phyloP scores from a whole-genome alignment of 2,888 invertebrate genomes.

The Gastrophysa polygoni region DNA sequence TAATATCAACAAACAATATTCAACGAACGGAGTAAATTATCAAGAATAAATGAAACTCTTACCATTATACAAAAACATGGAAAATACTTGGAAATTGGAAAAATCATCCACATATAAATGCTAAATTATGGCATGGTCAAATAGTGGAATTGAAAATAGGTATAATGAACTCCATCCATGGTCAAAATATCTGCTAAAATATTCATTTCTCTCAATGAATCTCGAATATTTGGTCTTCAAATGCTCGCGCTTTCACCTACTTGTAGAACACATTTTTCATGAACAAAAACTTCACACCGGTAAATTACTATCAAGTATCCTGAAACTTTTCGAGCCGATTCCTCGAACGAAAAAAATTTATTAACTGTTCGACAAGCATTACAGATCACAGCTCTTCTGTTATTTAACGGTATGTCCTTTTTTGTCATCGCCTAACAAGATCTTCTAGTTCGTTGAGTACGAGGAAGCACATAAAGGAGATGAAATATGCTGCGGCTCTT shows the following conservation, averaged over 20 bases:
- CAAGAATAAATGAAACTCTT: too few relatives aligned
- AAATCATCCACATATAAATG: too few relatives aligned
- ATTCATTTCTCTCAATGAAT: too few relatives aligned
- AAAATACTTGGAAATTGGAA: too few relatives aligned
- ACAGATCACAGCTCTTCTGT: slow-evolving; percentile 11
- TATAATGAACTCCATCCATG: too few relatives aligned
- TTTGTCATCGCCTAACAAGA: slow-evolving; percentile 27
- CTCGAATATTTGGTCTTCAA: too few relatives aligned
- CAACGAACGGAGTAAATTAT: too few relatives aligned
- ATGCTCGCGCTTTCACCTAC: neutral
- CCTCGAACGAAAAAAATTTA: slow-evolving; percentile 5
- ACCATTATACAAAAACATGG: too few relatives aligned
- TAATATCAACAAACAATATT: too few relatives aligned
- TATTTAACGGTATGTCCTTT: slow-evolving; percentile 31
- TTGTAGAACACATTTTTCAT: neutral
- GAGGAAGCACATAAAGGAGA: slow-evolving; percentile 23
- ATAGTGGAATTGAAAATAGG: too few relatives aligned
- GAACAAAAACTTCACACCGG: neutral
- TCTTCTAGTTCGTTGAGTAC: slow-evolving; percentile 15
- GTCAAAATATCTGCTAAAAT: too few relatives aligned
- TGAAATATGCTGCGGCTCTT: slow-evolving; percentile 20
- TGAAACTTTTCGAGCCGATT: neutral
- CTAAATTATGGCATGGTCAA: too few relatives aligned
- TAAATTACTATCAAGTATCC: slow-evolving; percentile 4
- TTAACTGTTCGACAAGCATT: slow-evolving; percentile 16